Evolutionary conservation across 2,888 invertebrate species (phyloP).

Genomic region (Hydrotaea diabolus): DNA sequence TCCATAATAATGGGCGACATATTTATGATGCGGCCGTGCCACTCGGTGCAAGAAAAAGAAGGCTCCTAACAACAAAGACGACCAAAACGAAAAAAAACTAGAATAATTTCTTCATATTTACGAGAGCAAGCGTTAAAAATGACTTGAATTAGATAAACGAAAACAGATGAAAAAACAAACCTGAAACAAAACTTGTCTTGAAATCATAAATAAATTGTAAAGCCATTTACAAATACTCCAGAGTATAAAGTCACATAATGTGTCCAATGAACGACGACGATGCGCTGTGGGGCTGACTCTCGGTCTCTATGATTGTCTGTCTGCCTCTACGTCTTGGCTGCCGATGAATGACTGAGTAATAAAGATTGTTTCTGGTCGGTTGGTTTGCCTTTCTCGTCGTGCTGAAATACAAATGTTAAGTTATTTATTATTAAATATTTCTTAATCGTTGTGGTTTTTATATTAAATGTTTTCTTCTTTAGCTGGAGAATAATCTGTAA

Average conservation of each 20-base stretch:
- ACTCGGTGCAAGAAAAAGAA: neutral
- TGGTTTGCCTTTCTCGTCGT: neutral
- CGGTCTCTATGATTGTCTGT: no score
- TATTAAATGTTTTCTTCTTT: no score
- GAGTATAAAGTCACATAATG: neutral
- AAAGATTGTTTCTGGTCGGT: no score
- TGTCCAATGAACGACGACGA: no score
- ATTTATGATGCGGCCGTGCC: constrained; percentile 8
- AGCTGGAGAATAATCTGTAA: neutral
- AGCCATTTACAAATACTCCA: neutral
- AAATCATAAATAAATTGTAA: constrained; percentile 1
- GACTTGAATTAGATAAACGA: neutral
- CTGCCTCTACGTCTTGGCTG: neutral
- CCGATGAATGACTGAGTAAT: neutral
- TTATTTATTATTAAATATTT: neutral
- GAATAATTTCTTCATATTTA: constrained; percentile 30
- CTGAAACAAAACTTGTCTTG: no score
- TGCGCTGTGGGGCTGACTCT: no score
- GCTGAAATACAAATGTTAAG: neutral
- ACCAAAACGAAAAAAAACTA: neutral
- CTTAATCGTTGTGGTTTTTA: neutral
- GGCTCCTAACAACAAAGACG: neutral
- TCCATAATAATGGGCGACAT: constrained; percentile 23
- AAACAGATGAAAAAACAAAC: neutral
- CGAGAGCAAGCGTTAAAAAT: constrained; percentile 27